A percentile compares a stretch with the other conserved stretches of the same genome.
These are phyloP conservation scores for Rhea pennata DNA, from an alignment of 2,113 vertebrate species.

Conservation along the genomic window DNA sequence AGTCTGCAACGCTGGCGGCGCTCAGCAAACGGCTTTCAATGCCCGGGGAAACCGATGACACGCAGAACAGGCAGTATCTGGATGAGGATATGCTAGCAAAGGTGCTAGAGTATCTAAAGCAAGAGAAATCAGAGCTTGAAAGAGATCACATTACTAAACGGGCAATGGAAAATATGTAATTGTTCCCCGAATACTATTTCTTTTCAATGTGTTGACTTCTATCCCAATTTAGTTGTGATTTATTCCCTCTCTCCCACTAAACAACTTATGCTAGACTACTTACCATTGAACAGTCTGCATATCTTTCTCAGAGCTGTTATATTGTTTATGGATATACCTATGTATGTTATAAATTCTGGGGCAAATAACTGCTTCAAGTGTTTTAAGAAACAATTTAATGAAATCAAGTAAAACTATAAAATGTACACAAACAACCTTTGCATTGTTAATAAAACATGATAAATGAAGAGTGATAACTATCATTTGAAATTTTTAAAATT, in stretches of 20 bases:
- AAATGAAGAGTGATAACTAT: conserved; percentile 70
- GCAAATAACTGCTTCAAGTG: conserved; percentile 72
- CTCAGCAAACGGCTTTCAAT: conserved; percentile 79
- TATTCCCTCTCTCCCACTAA: conserved; percentile 52
- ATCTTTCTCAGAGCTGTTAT: conserved; percentile 75
- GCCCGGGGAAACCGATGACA: conserved; percentile 57
- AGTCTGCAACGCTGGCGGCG: conserved; percentile 63
- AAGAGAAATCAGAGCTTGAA: conserved; percentile 84
- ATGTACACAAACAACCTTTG: conserved; percentile 61
- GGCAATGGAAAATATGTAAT: conserved; percentile 84
- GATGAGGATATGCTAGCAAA: conserved; percentile 88
- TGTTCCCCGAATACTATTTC: conserved; percentile 38
- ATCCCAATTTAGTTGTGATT: conserved; percentile 73
- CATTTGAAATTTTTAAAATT: conserved; percentile 79
- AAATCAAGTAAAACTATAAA: conserved; percentile 63
- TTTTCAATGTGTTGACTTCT: conserved; percentile 75
- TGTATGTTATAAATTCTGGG: conserved; percentile 73
- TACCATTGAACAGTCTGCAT: conserved; percentile 66
- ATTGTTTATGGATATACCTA: conserved; percentile 78
- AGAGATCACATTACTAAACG: conserved; percentile 83
- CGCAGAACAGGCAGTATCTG: conserved; percentile 72
- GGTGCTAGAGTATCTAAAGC: conserved; percentile 88
- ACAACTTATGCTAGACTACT: conserved; percentile 52
- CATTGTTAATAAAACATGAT: conserved; percentile 67
- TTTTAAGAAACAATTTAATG: conserved; percentile 74